Conservation (phyloP, 2,113 vertebrate genomes). For the Tragelaphus imberbis region DNA sequence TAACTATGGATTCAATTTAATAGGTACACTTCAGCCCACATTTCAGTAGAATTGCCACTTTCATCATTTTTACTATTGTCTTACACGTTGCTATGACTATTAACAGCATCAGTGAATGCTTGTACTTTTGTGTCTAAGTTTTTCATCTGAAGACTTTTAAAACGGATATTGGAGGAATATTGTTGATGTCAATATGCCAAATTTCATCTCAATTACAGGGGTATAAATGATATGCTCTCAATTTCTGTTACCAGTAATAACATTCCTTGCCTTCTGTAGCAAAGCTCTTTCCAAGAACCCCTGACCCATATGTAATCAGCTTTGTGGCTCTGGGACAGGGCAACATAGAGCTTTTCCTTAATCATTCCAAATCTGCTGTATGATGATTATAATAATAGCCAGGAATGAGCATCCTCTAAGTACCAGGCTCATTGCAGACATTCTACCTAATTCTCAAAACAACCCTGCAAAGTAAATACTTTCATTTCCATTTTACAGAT, state of each 20-base stretch:
- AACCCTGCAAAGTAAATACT: not conserved
- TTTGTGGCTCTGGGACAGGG: not conserved
- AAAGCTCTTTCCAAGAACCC: not conserved
- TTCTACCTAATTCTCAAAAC: constrained; percentile 3
- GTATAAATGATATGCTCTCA: not conserved
- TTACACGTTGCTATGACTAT: not conserved
- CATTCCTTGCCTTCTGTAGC: not conserved
- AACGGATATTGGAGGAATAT: not conserved
- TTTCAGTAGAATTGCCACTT: not conserved
- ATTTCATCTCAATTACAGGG: not conserved
- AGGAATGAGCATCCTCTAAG: not conserved
- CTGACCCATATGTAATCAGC: not conserved
- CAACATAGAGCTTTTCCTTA: not conserved
- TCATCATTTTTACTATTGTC: constrained; percentile 14
- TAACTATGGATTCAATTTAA: not conserved
- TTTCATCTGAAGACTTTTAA: constrained; percentile 16
- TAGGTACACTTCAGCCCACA: not conserved
- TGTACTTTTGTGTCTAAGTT: not conserved
- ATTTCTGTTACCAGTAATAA: constrained; percentile 9
- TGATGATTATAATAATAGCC: not conserved
- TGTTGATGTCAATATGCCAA: constrained; percentile 9
- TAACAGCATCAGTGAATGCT: not conserved
- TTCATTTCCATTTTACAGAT: not conserved
- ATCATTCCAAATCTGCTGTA: not conserved
- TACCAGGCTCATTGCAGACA: not conserved